Evolutionary conservation across 2,888 invertebrate genomes (phyloP).

Genomic region (Teinopalpus imperialis): DNA sequence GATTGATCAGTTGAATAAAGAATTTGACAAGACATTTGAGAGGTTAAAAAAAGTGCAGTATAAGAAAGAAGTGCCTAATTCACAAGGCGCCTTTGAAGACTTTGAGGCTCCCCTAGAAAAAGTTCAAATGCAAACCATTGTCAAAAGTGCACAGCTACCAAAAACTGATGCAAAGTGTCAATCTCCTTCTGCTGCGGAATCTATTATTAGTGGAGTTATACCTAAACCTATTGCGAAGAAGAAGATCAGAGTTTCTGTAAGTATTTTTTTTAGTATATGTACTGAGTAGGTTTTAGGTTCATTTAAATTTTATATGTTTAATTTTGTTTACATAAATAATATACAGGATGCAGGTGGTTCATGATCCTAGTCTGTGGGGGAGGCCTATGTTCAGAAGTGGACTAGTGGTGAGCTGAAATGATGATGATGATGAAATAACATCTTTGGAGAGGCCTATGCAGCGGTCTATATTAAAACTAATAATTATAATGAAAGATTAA

Average conservation of each 20-base stretch:
- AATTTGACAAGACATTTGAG: constrained; percentile 71
- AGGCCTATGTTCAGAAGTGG: no score
- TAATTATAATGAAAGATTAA: no score
- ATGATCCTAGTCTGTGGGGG: no score
- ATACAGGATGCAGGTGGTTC: no score
- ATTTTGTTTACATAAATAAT: no score
- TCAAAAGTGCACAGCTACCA: constrained; percentile 23
- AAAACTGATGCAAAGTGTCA: constrained; percentile 1
- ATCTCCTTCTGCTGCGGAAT: not conserved
- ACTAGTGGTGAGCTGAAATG: no score
- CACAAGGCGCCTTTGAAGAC: constrained; percentile 24
- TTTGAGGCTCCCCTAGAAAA: constrained; percentile 37
- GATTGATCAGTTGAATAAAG: constrained; percentile 68
- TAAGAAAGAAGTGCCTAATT: constrained; percentile 24
- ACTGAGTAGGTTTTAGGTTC: no score
- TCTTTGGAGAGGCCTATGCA: no score
- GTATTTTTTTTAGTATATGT: no score
- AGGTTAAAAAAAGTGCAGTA: constrained; percentile 50
- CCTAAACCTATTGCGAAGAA: constrained; percentile 68
- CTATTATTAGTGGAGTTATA: constrained; percentile 23
- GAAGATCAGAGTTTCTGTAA: constrained; percentile 64
- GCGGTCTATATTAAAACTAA: no score
- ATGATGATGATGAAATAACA: no score
- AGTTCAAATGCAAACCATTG: constrained; percentile 29
- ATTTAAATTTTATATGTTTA: no score